Evolutionary conservation across 2,888 invertebrate genomes (phyloP), one percentile per base, ranked within the genome.

Genomic region (Pammene aurita): DNA sequence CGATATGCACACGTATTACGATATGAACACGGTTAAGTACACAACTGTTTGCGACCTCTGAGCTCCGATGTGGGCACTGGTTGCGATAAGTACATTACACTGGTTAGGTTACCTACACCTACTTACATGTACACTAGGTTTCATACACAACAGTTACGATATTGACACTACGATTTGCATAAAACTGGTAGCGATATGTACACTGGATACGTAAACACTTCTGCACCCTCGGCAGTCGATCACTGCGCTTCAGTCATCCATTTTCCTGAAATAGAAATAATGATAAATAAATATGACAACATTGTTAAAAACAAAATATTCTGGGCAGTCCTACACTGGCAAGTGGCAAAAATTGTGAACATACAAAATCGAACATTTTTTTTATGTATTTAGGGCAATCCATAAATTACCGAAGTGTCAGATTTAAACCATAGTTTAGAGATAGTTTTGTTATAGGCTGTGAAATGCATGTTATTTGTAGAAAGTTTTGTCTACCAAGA

Each of bases 181-280:
- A 38, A 7, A 42, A 42, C 42, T 42, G 10, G 10, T 11, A 5
- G 11, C 13, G 67, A 72, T 60, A 60, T 60, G 46, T 48, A 60
- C 35, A 60, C 35, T 62, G 44, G 58, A 34, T 72, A 64, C 60
- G 69, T 50, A 60, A 46, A 65, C 69, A 62, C 34, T 42, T 35
- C 57, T 56, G 35, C 64, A 5, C 34, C 26, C 46, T 56, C 54
- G 44, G 16, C 35, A 13, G 35, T 18, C n/a, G n/a, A 18, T 44
- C 58, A 26, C 41, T 13, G 41, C 26, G 18, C 13, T 26, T 52
- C 41, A 62, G 34, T 69, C 64, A 55, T 69, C 69, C 69, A 69
- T 69, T 58, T 58, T 60, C 65, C 69, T 69, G 69, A 10, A 60
- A 69, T 54, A 65, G 46, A 69, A 69, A 63, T 16, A 42, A 38